phyloP scores from a whole-genome alignment of 2,113 vertebrate genomes.

The Diadophis punctatus region DNA sequence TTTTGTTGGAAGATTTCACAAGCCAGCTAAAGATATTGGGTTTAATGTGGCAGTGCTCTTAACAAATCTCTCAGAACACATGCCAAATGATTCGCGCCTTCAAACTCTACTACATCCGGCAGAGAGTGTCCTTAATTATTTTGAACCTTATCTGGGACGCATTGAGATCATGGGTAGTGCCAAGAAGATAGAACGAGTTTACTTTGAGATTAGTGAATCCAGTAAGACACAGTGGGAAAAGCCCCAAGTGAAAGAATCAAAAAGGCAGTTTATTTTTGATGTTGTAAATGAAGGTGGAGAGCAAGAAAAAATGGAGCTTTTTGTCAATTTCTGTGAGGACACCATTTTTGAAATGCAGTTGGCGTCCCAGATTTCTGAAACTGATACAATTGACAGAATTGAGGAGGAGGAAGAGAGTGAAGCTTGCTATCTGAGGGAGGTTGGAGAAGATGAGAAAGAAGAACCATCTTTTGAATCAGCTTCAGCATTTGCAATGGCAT shows the following conservation, averaged over 20 bases:
- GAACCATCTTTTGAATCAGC: constrained; percentile 76
- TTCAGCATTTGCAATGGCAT: constrained; percentile 88
- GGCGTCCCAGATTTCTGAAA: constrained; percentile 94
- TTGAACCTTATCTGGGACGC: constrained; percentile 90
- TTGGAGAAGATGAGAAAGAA: constrained; percentile 78
- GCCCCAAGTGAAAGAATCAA: constrained; percentile 97
- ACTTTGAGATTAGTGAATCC: constrained; percentile 97
- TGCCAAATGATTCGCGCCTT: constrained; percentile 92
- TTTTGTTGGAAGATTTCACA: constrained; percentile 93
- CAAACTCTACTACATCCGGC: constrained; percentile 88
- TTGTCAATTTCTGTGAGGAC: constrained; percentile 98
- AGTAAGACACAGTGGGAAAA: constrained; percentile 98
- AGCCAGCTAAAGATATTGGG: constrained; percentile 96
- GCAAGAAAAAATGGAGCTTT: constrained; percentile 98
- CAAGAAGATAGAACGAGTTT: constrained; percentile 96
- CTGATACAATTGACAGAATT: constrained; percentile 79
- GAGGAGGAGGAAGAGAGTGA: constrained; percentile 78
- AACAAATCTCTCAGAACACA: constrained; percentile 95
- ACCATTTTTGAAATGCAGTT: constrained; percentile 99
- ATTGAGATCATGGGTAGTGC: constrained; percentile 98
- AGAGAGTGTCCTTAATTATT: constrained; percentile 93
- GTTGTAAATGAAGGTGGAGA: constrained; percentile 97
- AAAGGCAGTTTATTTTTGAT: constrained; percentile 97
- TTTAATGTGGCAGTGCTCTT: constrained; percentile 94
- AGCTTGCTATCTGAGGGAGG: constrained; percentile 69